phyloP scores from a whole-genome alignment of 2,888 invertebrate genomes.

The Apoda limacodes region DNA sequence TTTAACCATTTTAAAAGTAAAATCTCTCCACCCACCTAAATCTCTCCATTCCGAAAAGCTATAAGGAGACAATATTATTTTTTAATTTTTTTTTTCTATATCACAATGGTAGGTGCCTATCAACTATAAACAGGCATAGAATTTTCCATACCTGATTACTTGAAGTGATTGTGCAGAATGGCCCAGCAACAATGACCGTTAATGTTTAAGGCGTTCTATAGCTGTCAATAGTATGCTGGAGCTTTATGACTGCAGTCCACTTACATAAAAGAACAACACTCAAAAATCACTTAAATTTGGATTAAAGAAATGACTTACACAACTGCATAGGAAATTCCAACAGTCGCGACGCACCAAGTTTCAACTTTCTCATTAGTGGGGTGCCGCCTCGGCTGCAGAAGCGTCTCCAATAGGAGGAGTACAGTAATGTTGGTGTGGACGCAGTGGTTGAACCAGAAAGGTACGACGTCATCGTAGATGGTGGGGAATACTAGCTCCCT shows the following conservation, averaged over 20 bases:
- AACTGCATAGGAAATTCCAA: slow-evolving; percentile 39
- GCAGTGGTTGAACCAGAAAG: slow-evolving; percentile 71
- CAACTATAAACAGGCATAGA: no score
- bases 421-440: slow-evolving; percentile 67
- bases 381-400: slow-evolving; percentile 40
- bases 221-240: no score
- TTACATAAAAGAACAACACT: not conserved
- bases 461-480: slow-evolving; percentile 60
- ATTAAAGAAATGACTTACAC: slow-evolving; percentile 30
- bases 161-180: no score
- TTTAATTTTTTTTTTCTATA: no score
- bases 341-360: slow-evolving; percentile 24
- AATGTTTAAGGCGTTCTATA: no score
- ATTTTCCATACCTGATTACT: no score
- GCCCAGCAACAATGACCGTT: no score
- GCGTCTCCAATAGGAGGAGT: slow-evolving; percentile 54
- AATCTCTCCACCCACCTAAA: no score
- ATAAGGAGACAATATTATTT: no score
- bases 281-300: not conserved
- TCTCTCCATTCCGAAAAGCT: no score
- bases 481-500: slow-evolving; percentile 68
- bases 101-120: no score
- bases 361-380: slow-evolving; percentile 38
- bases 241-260: not conserved
- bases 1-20: no score